Percentiles rank a stretch among this genome's conserved stretches.
Evolutionary conservation across 2,797 vertebrate genomes (phyloP).

Genomic region (Anguilla megastoma): DNA sequence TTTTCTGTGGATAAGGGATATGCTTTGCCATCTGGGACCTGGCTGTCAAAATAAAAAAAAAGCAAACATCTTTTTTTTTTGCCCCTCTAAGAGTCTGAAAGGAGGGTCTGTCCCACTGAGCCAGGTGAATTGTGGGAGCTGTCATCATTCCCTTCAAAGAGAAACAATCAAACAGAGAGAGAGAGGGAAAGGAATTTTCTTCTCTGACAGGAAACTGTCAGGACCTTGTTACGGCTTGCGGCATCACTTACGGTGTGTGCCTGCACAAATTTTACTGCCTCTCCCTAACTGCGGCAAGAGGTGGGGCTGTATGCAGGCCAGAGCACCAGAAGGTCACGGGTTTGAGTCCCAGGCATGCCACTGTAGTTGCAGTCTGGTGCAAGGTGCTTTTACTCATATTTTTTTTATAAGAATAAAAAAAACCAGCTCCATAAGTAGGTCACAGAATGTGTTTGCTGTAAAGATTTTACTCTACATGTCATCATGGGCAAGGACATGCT

Average conservation of each 20-base stretch:
- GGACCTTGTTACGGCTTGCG: not conserved
- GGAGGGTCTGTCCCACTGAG: constrained; percentile 19
- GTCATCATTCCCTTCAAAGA: constrained; percentile 11
- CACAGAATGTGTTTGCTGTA: not conserved
- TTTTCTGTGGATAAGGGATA: not conserved
- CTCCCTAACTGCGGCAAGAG: not conserved
- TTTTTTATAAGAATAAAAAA: not conserved
- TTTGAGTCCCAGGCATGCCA: not conserved
- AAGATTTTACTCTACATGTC: not conserved
- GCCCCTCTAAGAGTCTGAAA: constrained; percentile 2
- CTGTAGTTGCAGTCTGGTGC: not conserved
- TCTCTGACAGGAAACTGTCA: constrained; percentile 19
- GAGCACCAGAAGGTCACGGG: not conserved
- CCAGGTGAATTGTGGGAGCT: constrained; percentile 22
- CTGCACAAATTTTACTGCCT: not conserved
- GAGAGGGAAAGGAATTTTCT: constrained; percentile 4
- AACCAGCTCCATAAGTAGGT: not conserved
- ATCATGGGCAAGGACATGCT: constrained; percentile 8
- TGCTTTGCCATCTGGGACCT: constrained; percentile 10
- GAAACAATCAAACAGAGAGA: constrained; percentile 7
- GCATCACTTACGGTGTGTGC: not conserved
- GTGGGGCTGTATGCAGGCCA: not conserved
- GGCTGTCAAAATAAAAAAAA: constrained; percentile 10
- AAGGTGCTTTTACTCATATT: not conserved
- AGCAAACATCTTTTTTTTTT: constrained; percentile 14